Conservation (phyloP, 2,888 invertebrate genomes). For the Sarcophaga subvicina region DNA sequence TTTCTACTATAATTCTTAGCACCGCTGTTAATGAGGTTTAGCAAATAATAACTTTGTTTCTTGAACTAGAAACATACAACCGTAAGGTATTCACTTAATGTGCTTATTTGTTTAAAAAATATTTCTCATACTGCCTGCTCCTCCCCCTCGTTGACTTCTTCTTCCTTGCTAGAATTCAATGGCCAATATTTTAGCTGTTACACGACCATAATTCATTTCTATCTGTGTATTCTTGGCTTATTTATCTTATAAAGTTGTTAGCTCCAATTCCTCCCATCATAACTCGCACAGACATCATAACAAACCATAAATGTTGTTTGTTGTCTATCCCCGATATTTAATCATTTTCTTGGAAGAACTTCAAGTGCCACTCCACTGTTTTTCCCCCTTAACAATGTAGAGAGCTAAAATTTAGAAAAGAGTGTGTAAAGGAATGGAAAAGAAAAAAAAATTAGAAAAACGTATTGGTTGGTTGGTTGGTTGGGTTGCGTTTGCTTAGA, state of each 20-base stretch:
- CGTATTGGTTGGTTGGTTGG: neutral
- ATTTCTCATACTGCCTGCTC: constrained; percentile 17
- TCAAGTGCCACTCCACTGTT: constrained; percentile 57
- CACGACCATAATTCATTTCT: constrained; percentile 10
- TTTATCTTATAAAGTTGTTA: constrained; percentile 10
- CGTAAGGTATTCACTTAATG: constrained; percentile 42
- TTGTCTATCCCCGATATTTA: constrained; percentile 57
- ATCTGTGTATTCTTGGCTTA: neutral
- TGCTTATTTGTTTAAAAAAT: neutral
- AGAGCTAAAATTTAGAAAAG: neutral
- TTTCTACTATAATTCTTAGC: neutral
- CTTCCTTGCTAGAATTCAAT: constrained; percentile 13
- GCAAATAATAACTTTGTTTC: constrained; percentile 53
- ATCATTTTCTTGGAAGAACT: constrained; percentile 68
- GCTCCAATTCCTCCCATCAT: neutral
- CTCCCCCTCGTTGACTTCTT: constrained; percentile 1
- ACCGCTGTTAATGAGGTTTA: neutral
- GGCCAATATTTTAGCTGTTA: constrained; percentile 47
- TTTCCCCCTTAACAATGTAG: neutral
- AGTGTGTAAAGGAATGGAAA: constrained; percentile 19
- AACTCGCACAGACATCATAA: constrained; percentile 39
- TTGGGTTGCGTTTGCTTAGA: constrained; percentile 41
- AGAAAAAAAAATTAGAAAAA: constrained; percentile 29
- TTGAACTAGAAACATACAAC: constrained; percentile 70
- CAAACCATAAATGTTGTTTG: constrained; percentile 63